phyloP scores from a whole-genome alignment of 2,888 invertebrate genomes.

The Aelia acuminata region DNA sequence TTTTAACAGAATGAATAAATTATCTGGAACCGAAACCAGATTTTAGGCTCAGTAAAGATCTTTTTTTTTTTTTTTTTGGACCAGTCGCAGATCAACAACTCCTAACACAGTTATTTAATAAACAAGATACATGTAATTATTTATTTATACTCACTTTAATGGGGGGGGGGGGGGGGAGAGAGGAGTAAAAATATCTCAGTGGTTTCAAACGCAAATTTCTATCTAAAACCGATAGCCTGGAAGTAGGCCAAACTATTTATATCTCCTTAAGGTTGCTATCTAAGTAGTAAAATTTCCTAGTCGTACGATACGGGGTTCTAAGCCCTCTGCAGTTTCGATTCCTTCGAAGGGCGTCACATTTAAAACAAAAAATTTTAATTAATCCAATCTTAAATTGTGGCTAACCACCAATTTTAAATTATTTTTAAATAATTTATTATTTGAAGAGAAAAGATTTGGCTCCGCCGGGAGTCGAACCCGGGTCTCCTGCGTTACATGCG shows the following conservation, averaged over 20 bases:
- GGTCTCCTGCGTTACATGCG: too few relatives aligned
- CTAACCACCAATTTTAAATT: too few relatives aligned
- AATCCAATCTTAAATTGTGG: too few relatives aligned
- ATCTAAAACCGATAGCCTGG: constrained; percentile 53
- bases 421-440: too few relatives aligned
- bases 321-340: not conserved
- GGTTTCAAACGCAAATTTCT: constrained; percentile 57
- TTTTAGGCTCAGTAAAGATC: too few relatives aligned
- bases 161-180: too few relatives aligned
- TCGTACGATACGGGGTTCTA: not conserved
- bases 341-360: not conserved
- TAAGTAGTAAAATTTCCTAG: constrained; percentile 42
- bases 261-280: constrained; percentile 52
- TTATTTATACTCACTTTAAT: constrained; percentile 2
- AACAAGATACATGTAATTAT: not conserved
- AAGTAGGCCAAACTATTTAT: constrained; percentile 60
- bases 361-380: not conserved
- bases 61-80: too few relatives aligned
- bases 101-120: not conserved
- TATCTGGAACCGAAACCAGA: too few relatives aligned
- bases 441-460: too few relatives aligned
- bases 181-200: constrained; percentile 9
- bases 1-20: too few relatives aligned
- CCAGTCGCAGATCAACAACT: not conserved
- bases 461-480: too few relatives aligned